Base-by-base conservation (phyloP, 2,113 vertebrate genomes). In the Odobenus rosmarus region DNA sequence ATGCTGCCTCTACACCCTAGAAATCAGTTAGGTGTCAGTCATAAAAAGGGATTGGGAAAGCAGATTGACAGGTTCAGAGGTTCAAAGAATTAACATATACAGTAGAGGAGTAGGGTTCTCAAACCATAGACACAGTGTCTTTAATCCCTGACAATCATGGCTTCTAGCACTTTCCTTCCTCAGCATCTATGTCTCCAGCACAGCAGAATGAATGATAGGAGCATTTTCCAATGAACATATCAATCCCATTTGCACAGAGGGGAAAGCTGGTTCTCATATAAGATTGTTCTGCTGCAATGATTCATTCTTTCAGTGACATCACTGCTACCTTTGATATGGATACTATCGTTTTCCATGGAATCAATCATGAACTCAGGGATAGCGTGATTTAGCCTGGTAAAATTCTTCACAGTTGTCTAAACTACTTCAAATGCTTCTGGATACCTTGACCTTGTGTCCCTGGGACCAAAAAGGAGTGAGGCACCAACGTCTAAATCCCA, bases 321-420 rank as follows among this genome's bases (percentile, higher is more conserved):
- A 14, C 42, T 57, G 7, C 36, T 76, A 39, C 31, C 88, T 95
- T 85, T 94, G 57, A 93, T 82, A 62, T 46, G 39, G 16, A 76
- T 42, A 59, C 67, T 92, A 21, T 72, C 69, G 39, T 84, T 76
- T 90, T 18, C 39, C 67, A 69, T 26, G 97, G 79, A 98, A 94
- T 97, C 96, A 93, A 28, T 97, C 85, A 89, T 3, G 1, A 97
- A 96, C 88, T 92, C 94, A 71, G 24, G 11, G 71, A 81, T 72
- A 74, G 79, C 74, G 28, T 93, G 67, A 28, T 88, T 98, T 97
- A 59, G 88, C 39, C 77, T 71, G 3, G 36, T 95, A 88, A 74
- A 80, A 96, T 97, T 89, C 84, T 87, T 96, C 83, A 77, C 28
- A 92, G 62, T 86, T 93, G 91, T 92, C 71, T 33, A 93, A 98